Evolutionary conservation across 2,888 invertebrate species (phyloP).

Genomic region (Drosophila setosimentum): DNA sequence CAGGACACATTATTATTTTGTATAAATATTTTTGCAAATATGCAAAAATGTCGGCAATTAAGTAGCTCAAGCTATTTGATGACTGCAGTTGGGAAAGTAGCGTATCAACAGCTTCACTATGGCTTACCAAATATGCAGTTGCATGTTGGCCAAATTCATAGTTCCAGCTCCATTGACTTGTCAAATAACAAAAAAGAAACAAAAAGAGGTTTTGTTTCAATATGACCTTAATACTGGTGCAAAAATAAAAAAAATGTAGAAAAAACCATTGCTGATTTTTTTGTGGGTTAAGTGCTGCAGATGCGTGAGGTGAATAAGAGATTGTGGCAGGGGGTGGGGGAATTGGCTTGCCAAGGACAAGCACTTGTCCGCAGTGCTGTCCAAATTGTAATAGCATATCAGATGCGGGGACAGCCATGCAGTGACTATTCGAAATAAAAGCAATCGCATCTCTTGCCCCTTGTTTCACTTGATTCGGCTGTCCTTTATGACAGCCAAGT

Average conservation of each 20-base stretch:
- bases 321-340: neutral
- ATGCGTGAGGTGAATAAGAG: conserved; percentile 33
- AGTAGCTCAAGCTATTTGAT: neutral
- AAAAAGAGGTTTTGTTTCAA: conserved; percentile 40
- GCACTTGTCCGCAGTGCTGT: conserved; percentile 72
- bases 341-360: conserved; percentile 44
- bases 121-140: conserved; percentile 44
- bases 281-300: conserved; percentile 68
- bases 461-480: conserved; percentile 19
- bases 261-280: conserved; percentile 4
- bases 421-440: conserved; percentile 35
- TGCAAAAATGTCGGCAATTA: no score
- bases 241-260: neutral
- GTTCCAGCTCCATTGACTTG: neutral
- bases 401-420: conserved; percentile 63
- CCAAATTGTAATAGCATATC: conserved; percentile 75
- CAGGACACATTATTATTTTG: neutral
- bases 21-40: neutral
- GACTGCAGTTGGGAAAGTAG: neutral
- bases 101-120: conserved; percentile 7
- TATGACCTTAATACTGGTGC: conserved; percentile 30
- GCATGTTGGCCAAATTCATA: conserved; percentile 43
- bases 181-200: neutral
- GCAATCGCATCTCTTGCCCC: conserved; percentile 28
- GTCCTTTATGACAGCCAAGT: conserved; percentile 26